Evolutionary conservation across 2,113 vertebrate species (phyloP).

Genomic region (Suricata suricatta): DNA sequence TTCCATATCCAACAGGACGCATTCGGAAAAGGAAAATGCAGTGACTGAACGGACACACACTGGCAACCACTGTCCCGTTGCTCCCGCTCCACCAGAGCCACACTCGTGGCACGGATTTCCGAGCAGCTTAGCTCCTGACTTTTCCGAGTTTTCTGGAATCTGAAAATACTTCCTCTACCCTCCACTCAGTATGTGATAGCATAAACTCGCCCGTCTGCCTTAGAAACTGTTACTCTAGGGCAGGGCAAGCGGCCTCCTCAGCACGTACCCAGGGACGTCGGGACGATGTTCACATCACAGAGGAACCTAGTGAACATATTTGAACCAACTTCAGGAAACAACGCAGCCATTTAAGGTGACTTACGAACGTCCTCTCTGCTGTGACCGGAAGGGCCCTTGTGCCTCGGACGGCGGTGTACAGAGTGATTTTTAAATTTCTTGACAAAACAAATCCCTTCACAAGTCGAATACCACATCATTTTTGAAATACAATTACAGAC

Average conservation of each 20-base stretch:
- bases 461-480: conserved; percentile 52
- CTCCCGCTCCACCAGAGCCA: conserved; percentile 12
- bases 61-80: not conserved
- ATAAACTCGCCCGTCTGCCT: not conserved
- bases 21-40: conserved; percentile 33
- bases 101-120: not conserved
- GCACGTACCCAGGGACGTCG: not conserved
- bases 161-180: not conserved
- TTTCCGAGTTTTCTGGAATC: not conserved
- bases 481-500: conserved; percentile 64
- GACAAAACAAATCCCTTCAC: conserved; percentile 68
- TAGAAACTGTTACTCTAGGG: not conserved
- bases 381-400: not conserved
- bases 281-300: not conserved
- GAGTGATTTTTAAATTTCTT: not conserved
- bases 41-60: conserved; percentile 11
- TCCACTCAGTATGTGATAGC: not conserved
- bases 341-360: not conserved
- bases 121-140: conserved; percentile 47
- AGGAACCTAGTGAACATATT: not conserved
- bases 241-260: not conserved
- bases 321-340: not conserved
- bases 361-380: not conserved
- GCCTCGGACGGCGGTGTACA: not conserved
- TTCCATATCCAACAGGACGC: conserved; percentile 40